Evolutionary conservation across 2,888 invertebrate genomes (phyloP), one percentile per base, ranked within the genome.

Genomic region (Escarpia spicata): DNA sequence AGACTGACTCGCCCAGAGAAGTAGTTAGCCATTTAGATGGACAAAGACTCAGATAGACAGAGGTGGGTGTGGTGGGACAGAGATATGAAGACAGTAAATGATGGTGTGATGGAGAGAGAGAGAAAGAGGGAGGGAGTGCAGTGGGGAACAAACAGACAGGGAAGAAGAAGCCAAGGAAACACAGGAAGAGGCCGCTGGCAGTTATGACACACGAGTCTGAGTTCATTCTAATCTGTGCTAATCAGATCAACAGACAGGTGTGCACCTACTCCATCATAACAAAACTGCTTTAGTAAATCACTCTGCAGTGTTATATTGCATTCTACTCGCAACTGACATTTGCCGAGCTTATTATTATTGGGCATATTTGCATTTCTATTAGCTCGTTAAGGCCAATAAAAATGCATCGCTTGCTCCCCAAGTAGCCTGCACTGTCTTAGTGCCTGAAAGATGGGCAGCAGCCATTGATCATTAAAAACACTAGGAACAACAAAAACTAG

Each of bases 241-340:
- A 75, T 75, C 75, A 75, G n/a, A 75, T 75, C 75, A 26, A 15
- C 75, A 26, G 26, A 75, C 75, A 26, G 75, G 75, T 75, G 60
- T 26, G 6, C 75, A 75, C 4, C 75, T n/a, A 75, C 75, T 75
- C 75, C 75, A 75, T 75, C 75, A 75, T 75, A 75, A 19, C 26
- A 75, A 3, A 75, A 26, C 75, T 26, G 75, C 75, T 75, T 75
- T 75, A 15, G 75, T 75, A 75, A 75, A 75, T 75, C 75, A 75
- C 75, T 75, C 75, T 75, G 75, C 75, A 75, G 75, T 75, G 75
- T n/a, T 75, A 75, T 75, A 75, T 75, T 75, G 75, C 75, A 75
- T 19, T 75, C 19, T 75, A 75, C 75, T 75, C 4, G 26, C 75
- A 75, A 75, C 75, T 75, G 75, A 75, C 75, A 75, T 75, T 75